Evolutionary conservation across 2,888 invertebrate species (phyloP).

Genomic region (Drosophila pseudotalamancana): DNA sequence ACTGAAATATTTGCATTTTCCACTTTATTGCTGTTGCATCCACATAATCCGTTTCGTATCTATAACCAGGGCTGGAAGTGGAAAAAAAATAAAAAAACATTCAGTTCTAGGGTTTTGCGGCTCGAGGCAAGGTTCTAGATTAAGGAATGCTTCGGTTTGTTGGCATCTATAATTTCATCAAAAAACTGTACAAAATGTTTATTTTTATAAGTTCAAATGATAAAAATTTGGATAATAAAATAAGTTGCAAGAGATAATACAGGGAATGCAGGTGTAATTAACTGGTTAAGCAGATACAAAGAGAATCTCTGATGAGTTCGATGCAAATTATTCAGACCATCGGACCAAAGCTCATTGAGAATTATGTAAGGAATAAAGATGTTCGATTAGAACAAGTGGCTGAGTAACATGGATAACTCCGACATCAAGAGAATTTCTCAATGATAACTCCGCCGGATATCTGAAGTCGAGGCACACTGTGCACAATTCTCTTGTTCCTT

Average conservation of each 20-base stretch:
- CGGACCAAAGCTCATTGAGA: slow-evolving; percentile 20
- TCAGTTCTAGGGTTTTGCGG: too few species aligned
- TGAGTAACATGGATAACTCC: neutral
- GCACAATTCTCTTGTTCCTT: neutral
- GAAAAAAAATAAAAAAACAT: neutral
- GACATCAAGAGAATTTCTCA: neutral
- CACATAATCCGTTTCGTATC: too few species aligned
- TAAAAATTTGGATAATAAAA: too few species aligned
- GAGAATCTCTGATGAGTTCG: slow-evolving; percentile 24
- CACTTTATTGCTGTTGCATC: slow-evolving; percentile 21
- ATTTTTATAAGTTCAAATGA: too few species aligned
- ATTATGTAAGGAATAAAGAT: neutral
- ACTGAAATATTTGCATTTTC: slow-evolving; percentile 49
- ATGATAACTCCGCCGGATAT: slow-evolving; percentile 3
- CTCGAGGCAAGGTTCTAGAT: too few species aligned
- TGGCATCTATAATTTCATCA: too few species aligned
- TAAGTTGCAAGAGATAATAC: too few species aligned
- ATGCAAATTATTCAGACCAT: slow-evolving; percentile 36
- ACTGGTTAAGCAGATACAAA: too few species aligned
- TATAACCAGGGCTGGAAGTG: too few species aligned
- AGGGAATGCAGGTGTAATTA: too few species aligned
- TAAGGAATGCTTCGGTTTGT: too few species aligned
- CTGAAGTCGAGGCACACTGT: slow-evolving; percentile 2
- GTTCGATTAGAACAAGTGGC: neutral
- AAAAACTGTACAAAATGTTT: too few species aligned